These are phyloP conservation scores for Trogon melanurus DNA, from an alignment of 2,113 vertebrate genomes.

Conservation along the genomic window DNA sequence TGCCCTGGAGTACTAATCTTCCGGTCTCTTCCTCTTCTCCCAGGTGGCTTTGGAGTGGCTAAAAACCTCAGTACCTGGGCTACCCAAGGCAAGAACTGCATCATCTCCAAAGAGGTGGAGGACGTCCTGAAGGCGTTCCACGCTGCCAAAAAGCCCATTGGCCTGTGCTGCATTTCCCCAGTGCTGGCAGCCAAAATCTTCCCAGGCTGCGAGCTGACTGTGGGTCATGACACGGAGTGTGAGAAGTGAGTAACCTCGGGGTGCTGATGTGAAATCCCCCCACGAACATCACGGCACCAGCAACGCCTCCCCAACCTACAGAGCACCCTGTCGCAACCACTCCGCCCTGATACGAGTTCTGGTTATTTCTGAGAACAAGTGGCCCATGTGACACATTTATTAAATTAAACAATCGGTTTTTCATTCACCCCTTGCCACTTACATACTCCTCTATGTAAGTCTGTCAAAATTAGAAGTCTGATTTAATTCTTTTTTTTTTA, in stretches of 20 bases:
- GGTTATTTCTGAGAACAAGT: accelerated
- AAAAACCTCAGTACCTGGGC: slow-evolving; percentile 90
- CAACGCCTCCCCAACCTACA: accelerated
- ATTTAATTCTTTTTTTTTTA: not conserved
- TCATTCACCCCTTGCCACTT: not conserved
- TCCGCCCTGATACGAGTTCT: accelerated
- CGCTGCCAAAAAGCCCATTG: slow-evolving; percentile 83
- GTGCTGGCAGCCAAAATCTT: slow-evolving; percentile 86
- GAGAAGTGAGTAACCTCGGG: slow-evolving; percentile 69
- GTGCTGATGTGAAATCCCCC: too few species aligned
- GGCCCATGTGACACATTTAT: not conserved
- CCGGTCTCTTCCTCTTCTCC: not conserved
- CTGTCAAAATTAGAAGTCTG: not conserved
- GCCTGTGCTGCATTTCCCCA: slow-evolving; percentile 89
- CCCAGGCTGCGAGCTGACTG: slow-evolving; percentile 87
- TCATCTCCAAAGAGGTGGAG: slow-evolving; percentile 74
- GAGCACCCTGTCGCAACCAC: not conserved
- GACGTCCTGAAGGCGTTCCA: slow-evolving; percentile 82
- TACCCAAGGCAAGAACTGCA: slow-evolving; percentile 83
- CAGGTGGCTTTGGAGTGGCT: slow-evolving; percentile 89
- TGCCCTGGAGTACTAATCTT: not conserved
- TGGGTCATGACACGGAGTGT: slow-evolving; percentile 83
- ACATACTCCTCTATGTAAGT: too few species aligned
- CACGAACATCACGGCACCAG: not conserved
- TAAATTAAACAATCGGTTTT: not conserved